Evolutionary conservation across 1,140 invertebrate genomes (phyloP).

Genomic region (Augochlora pura): DNA sequence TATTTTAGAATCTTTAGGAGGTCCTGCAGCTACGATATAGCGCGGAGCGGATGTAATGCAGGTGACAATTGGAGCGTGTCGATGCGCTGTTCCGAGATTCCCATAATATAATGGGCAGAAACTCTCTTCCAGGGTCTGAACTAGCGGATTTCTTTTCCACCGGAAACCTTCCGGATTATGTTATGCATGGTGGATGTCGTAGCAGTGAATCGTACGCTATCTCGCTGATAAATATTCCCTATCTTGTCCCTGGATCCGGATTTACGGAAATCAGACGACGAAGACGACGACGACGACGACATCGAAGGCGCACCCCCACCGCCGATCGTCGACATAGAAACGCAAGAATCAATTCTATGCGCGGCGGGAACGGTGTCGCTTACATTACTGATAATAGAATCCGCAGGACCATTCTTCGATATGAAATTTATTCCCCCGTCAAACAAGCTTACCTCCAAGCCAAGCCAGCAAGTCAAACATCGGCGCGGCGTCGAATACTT

Average conservation of each 20-base stretch:
- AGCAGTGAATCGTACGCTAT: slow-evolving; percentile 38
- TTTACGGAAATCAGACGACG: slow-evolving; percentile 25
- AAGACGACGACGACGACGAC: too few species aligned
- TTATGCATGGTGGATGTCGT: slow-evolving; percentile 62
- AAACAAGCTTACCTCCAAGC: too few species aligned
- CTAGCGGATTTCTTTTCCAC: slow-evolving; percentile 47
- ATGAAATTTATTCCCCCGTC: not conserved
- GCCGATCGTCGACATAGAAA: slow-evolving; percentile 5
- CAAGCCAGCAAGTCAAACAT: not conserved
- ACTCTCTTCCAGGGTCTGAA: slow-evolving; percentile 3
- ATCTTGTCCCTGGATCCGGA: slow-evolving; percentile 28
- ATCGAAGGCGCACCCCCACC: not conserved
- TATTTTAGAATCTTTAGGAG: slow-evolving; percentile 63
- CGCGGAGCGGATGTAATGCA: slow-evolving; percentile 48
- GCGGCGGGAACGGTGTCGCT: not conserved
- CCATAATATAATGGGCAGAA: slow-evolving; percentile 64
- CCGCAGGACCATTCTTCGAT: not conserved
- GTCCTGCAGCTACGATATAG: slow-evolving; percentile 40
- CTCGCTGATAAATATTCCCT: slow-evolving; percentile 56
- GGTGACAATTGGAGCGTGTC: slow-evolving; percentile 68
- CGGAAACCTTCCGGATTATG: slow-evolving; percentile 62
- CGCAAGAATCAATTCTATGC: slow-evolving; percentile 13
- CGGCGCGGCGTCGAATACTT: too few species aligned
- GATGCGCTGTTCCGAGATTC: slow-evolving; percentile 57
- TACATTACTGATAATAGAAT: not conserved